Base-by-base conservation (phyloP, 2,797 vertebrate genomes). In the Cephalopachus bancanus region DNA sequence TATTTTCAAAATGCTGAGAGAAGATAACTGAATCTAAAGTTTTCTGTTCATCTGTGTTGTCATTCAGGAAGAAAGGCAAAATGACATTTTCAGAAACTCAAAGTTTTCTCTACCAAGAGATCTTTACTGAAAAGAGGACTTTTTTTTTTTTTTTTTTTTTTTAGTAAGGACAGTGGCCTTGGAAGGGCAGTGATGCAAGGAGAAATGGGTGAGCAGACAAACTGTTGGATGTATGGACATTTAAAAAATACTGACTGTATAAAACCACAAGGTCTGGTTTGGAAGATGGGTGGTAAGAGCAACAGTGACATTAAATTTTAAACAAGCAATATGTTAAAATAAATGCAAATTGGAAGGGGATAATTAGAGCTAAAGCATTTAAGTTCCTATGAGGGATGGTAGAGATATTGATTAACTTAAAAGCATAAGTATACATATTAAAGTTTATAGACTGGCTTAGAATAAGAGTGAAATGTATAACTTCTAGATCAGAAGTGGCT, bases 1-100 rank as follows among this genome's bases (percentile, higher is more conserved):
- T 79, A 55, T 83, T 74, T 93, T 94, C 37, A 64, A 65, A 65
- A 78, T 67, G 57, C n/a, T 28, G 65, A 91, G 51, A 79, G 33
- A 79, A 79, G 60, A 83, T 71, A 72, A 88, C 26, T 79, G n/a
- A 72, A 1, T 51, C 67, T 83, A 30, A 67, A 76, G 44, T 57
- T 75, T 79, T 57, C 8, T 51, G 9, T 81, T 95, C 51, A 67
- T 78, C 37, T 83, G 53, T 79, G 91, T 33, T 67, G 30, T 71
- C 37, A 67, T 6, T 78, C 37, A 79, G 22, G 79, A 94, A 57
- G 59, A 84, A 76, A n/a, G 67, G 17, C 9, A 76, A 88, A 85
- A 19, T 67, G 59, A 57, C 49, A 28, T 81, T 85, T 94, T 92
- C 33, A n/a, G 84, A 85, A 74, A 85, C 33, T 33, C 19, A 51